Conservation (phyloP, 2,113 vertebrate species). For the Salvelinus alpinus region DNA sequence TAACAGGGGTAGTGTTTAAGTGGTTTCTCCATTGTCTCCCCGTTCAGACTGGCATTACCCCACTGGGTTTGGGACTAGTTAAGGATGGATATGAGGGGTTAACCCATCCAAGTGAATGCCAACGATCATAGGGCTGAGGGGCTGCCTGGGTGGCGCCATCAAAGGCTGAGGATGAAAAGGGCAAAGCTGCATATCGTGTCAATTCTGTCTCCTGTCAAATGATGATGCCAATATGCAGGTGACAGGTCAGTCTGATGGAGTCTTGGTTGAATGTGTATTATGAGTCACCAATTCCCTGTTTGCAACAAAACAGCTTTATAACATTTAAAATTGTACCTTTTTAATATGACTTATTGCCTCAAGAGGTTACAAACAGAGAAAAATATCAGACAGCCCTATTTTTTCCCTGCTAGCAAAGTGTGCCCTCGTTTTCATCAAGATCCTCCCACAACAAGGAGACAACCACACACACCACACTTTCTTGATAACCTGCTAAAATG, state of each 20-base stretch:
- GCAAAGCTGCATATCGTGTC: constrained; percentile 53
- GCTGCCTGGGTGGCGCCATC: constrained; percentile 33
- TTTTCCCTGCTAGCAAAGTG: not conserved
- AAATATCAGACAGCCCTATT: not conserved
- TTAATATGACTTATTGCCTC: not conserved
- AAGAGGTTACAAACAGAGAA: not conserved
- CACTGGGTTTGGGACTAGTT: constrained; percentile 59
- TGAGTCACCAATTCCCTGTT: too few species aligned
- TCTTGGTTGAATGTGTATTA: too few species aligned
- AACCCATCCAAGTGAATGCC: constrained; percentile 59
- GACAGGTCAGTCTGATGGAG: too few species aligned
- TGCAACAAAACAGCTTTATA: too few species aligned
- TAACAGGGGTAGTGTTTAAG: constrained; percentile 69
- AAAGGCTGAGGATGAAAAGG: constrained; percentile 58
- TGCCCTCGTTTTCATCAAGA: constrained; percentile 8
- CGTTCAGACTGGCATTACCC: constrained; percentile 59
- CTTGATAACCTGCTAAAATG: constrained; percentile 48
- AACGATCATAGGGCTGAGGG: constrained; percentile 40
- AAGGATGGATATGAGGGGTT: constrained; percentile 46
- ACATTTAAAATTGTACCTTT: too few species aligned
- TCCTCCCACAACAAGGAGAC: constrained; percentile 3
- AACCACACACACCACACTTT: constrained; percentile 7
- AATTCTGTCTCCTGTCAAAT: not conserved
- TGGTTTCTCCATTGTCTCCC: constrained; percentile 70
- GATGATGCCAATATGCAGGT: too few species aligned